These are phyloP conservation scores for Pogonomyrmex californicus DNA, from an alignment of 1,140 invertebrate genomes.

Conservation along the genomic window DNA sequence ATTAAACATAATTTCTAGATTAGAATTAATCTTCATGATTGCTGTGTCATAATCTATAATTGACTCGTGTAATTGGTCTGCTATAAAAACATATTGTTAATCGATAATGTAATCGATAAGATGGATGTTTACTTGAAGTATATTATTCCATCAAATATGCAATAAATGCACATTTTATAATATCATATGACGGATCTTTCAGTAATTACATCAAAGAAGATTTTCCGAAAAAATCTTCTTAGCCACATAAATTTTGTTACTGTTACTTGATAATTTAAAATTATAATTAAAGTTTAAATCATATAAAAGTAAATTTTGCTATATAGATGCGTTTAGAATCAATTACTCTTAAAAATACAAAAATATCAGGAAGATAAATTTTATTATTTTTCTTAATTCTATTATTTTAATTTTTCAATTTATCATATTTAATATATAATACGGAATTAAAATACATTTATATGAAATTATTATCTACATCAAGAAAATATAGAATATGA, in stretches of 20 bases:
- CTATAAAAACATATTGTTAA: not conserved
- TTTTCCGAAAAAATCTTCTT: not conserved
- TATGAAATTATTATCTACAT: not conserved
- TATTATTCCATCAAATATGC: not conserved
- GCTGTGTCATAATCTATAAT: not conserved
- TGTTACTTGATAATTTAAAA: not conserved
- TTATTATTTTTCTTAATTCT: not conserved
- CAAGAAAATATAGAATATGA: not conserved
- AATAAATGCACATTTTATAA: not conserved
- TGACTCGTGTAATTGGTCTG: not conserved
- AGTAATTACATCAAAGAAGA: not conserved
- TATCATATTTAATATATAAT: not conserved
- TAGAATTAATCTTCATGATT: conserved; percentile 5
- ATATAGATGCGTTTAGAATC: not conserved
- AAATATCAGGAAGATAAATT: not conserved
- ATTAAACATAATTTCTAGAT: not conserved
- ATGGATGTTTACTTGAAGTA: not conserved
- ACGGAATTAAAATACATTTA: not conserved
- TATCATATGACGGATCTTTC: not conserved
- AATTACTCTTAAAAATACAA: not conserved
- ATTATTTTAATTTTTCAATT: not conserved
- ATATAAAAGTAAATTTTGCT: not conserved
- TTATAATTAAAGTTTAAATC: not conserved
- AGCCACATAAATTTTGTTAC: not conserved
- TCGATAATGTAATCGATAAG: conserved; percentile 6